Evolutionary conservation across 2,888 invertebrate genomes (phyloP).

Genomic region (Acrobasis repandana): DNA sequence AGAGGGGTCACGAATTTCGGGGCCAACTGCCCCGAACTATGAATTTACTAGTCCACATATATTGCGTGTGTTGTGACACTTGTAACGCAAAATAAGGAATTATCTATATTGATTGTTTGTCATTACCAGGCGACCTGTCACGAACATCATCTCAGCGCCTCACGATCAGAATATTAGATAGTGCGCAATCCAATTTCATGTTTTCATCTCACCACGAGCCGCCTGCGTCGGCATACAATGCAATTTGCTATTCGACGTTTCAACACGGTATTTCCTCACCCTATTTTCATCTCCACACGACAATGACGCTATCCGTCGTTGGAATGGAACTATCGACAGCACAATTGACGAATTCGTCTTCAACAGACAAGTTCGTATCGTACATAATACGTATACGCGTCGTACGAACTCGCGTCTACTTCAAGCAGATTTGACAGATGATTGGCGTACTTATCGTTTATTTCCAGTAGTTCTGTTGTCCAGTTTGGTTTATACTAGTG

Average conservation of each 20-base stretch:
- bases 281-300: conserved; percentile 57
- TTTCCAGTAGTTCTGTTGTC: too few relatives aligned
- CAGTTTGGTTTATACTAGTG: too few relatives aligned
- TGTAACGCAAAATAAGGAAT: background rate
- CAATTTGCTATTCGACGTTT: conserved; percentile 67
- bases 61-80: background rate
- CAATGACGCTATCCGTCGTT: conserved; percentile 50
- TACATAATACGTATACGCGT: background rate
- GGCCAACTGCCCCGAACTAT: too few relatives aligned
- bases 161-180: conserved; percentile 70
- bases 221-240: conserved; percentile 62
- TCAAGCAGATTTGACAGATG: background rate
- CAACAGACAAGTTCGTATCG: conserved; percentile 20
- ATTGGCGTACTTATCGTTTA: background rate
- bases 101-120: conserved; percentile 18
- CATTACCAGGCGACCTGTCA: conserved; percentile 45
- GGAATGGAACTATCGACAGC: conserved; percentile 49
- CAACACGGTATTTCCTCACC: conserved; percentile 58
- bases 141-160: conserved; percentile 67
- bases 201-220: conserved; percentile 33
- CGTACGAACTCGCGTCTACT: background rate
- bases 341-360: conserved; percentile 38
- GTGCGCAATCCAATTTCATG: conserved; percentile 73
- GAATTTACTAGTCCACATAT: too few relatives aligned
- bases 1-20: too few relatives aligned